phyloP scores from a whole-genome alignment of 2,113 vertebrate species.

The Peucedramus taeniatus region DNA sequence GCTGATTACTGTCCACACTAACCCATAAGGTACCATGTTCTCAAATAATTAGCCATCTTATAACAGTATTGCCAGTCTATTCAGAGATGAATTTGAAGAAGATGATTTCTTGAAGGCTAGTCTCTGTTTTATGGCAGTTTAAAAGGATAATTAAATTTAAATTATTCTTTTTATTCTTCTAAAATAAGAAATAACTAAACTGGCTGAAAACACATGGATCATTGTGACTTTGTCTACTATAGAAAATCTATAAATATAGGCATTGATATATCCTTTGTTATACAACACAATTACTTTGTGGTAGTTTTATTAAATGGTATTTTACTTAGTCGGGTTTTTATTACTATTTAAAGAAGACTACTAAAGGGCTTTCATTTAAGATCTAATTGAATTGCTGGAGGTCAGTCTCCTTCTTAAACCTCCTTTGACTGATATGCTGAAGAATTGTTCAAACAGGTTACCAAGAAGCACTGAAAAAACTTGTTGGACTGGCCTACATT shows the following conservation, averaged over 20 bases:
- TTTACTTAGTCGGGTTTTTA: not conserved
- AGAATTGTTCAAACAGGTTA: not conserved
- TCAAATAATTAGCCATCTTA: not conserved
- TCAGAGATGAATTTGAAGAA: not conserved
- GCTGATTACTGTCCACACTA: not conserved
- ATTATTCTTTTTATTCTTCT: conserved; percentile 19
- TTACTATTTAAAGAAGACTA: not conserved
- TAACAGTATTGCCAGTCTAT: not conserved
- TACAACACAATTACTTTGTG: not conserved
- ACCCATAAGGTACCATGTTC: not conserved
- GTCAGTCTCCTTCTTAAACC: not conserved
- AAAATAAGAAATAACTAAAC: conserved; percentile 23
- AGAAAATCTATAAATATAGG: conserved; percentile 33
- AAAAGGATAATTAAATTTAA: conserved; percentile 46
- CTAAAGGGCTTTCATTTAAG: not conserved
- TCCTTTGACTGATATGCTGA: not conserved
- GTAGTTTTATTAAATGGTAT: conserved; percentile 43
- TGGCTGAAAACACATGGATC: not conserved
- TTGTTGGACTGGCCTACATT: not conserved
- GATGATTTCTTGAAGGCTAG: conserved; percentile 16
- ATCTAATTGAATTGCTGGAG: conserved; percentile 7
- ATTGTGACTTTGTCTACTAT: conserved; percentile 4
- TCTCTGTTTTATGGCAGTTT: conserved; percentile 22
- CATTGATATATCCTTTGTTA: conserved; percentile 39
- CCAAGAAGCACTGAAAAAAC: not conserved